Conservation (phyloP, 2,797 vertebrate genomes). For the Pipistrellus kuhlii region DNA sequence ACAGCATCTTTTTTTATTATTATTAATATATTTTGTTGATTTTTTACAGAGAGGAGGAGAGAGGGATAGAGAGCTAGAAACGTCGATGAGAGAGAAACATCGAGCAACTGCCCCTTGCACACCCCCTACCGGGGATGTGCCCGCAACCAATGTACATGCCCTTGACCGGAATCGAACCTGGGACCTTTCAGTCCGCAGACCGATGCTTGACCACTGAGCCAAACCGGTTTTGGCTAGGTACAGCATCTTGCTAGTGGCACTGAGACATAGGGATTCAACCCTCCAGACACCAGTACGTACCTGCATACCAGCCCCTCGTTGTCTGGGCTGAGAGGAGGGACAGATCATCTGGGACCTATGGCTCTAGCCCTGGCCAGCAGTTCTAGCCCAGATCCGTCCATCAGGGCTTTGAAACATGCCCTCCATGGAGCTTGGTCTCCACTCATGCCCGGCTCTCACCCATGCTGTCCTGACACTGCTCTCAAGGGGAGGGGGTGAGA, state of each 20-base stretch:
- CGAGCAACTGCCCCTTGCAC: too few species aligned
- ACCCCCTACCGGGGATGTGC: too few species aligned
- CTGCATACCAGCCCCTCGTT: background rate
- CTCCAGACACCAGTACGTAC: background rate
- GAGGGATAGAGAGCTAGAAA: too few species aligned
- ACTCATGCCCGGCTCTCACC: background rate
- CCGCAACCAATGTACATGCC: too few species aligned
- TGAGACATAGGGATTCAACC: background rate
- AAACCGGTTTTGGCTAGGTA: background rate
- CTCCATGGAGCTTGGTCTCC: background rate
- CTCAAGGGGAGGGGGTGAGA: background rate
- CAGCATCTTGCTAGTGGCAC: background rate
- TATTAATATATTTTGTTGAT: too few species aligned
- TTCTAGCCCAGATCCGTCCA: background rate
- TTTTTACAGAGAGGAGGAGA: too few species aligned
- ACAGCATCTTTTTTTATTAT: background rate
- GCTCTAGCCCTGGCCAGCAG: background rate
- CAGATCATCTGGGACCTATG: background rate
- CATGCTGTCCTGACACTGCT: background rate
- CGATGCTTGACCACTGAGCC: too few species aligned
- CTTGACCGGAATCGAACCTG: too few species aligned
- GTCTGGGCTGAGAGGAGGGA: background rate
- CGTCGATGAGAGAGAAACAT: too few species aligned
- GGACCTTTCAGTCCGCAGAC: too few species aligned
- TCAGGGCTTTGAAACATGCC: background rate